These are phyloP conservation scores for Stichodactyla helianthus DNA, from an alignment of 64 coral and sea anemone species.

Conservation along the genomic window DNA sequence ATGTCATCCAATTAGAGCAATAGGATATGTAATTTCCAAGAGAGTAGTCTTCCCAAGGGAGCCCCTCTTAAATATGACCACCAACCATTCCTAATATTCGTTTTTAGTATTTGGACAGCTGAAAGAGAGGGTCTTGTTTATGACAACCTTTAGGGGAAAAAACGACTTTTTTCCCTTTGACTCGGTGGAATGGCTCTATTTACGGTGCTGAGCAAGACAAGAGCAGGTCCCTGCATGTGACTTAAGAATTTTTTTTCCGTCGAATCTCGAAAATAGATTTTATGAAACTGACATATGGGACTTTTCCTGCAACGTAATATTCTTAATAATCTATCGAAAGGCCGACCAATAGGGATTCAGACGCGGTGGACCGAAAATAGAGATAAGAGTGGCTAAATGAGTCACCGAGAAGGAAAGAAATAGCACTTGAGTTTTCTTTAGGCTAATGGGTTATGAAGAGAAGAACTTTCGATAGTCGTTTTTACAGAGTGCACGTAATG, in stretches of 20 bases:
- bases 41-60: slow-evolving; percentile 4
- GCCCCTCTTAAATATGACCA: slow-evolving; percentile 57
- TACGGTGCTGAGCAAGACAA: neutral
- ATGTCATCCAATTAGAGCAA: slow-evolving; percentile 65
- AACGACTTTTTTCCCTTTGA: neutral
- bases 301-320: slow-evolving; percentile 6
- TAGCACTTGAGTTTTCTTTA: neutral
- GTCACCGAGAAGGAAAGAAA: neutral
- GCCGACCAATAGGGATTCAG: neutral
- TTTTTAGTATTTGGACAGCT: slow-evolving; percentile 23
- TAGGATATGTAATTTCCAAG: slow-evolving; percentile 19
- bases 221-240: slow-evolving; percentile 14
- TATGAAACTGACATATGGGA: neutral
- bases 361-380: neutral
- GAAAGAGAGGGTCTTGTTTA: neutral
- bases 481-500: neutral
- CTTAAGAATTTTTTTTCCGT: neutral
- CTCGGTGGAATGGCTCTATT: neutral
- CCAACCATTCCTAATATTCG: slow-evolving; percentile 32
- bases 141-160: neutral
- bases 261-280: neutral
- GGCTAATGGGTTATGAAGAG: neutral
- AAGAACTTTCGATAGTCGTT: neutral
- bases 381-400: neutral
- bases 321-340: neutral